Conservation (phyloP, 2,888 invertebrate species). For the Drosophila paucipuncta region DNA sequence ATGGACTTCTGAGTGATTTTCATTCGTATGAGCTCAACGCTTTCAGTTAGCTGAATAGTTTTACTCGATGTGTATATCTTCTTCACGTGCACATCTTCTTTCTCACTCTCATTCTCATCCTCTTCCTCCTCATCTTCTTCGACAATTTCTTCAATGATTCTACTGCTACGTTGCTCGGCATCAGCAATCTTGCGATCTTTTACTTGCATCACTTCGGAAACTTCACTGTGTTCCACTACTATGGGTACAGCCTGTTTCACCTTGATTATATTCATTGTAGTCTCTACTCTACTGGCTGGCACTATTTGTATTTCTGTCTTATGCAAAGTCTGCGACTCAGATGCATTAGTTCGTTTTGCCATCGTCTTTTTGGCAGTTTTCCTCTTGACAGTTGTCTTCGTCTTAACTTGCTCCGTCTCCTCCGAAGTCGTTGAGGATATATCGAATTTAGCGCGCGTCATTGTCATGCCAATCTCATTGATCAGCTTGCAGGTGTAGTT, state of each 20-base stretch:
- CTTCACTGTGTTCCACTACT: slow-evolving; percentile 84
- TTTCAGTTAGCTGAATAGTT: slow-evolving; percentile 85
- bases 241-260: slow-evolving; percentile 79
- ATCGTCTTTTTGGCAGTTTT: slow-evolving; percentile 73
- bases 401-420: slow-evolving; percentile 83
- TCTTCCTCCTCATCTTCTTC: slow-evolving; percentile 49
- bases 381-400: slow-evolving; percentile 67
- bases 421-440: slow-evolving; percentile 86
- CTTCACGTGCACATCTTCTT: slow-evolving; percentile 31
- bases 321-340: slow-evolving; percentile 72
- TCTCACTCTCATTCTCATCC: slow-evolving; percentile 59
- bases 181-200: slow-evolving; percentile 84
- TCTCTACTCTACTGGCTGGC: slow-evolving; percentile 69
- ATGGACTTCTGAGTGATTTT: slow-evolving; percentile 84
- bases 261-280: slow-evolving; percentile 79
- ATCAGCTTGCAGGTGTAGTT: slow-evolving; percentile 93
- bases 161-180: slow-evolving; percentile 58
- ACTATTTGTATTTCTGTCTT: slow-evolving; percentile 79
- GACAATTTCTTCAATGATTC: slow-evolving; percentile 53
- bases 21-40: slow-evolving; percentile 85
- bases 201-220: slow-evolving; percentile 86
- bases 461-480: slow-evolving; percentile 93
- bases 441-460: slow-evolving; percentile 91
- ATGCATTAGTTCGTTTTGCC: slow-evolving; percentile 85
- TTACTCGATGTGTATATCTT: slow-evolving; percentile 60